phyloP scores from a whole-genome alignment of 2,797 vertebrate species.

The Myiotriccus ornatus region DNA sequence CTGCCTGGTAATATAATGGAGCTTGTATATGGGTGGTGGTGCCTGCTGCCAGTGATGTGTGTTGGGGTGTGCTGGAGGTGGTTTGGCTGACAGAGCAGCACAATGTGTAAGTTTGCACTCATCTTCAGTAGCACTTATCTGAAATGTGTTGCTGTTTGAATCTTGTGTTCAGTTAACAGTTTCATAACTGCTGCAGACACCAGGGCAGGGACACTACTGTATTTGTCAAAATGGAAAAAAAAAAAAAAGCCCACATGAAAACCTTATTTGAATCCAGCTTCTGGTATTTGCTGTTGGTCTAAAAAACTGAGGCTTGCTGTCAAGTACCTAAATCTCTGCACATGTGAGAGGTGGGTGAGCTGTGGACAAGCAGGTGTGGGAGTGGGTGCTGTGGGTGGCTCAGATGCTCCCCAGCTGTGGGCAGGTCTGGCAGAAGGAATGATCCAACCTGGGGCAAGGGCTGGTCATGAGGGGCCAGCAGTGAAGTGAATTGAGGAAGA shows the following conservation, averaged over 20 bases:
- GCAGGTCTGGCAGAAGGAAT: not conserved
- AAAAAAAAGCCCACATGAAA: not conserved
- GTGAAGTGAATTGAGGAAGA: not conserved
- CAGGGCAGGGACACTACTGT: not conserved
- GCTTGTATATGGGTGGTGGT: rapidly evolving
- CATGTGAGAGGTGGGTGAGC: rapidly evolving
- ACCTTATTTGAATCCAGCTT: not conserved
- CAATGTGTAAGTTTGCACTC: not conserved
- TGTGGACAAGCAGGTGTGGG: not conserved
- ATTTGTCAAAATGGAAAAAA: not conserved
- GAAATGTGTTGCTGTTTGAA: not conserved
- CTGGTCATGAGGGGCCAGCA: not conserved
- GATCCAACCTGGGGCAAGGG: not conserved
- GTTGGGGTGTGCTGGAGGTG: not conserved
- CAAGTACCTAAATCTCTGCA: not conserved
- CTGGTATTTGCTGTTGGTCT: not conserved
- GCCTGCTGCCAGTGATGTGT: not conserved
- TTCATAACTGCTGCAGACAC: not conserved
- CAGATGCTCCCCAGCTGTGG: not conserved
- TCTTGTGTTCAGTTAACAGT: not conserved
- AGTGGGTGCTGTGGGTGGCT: not conserved
- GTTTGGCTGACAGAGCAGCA: not conserved
- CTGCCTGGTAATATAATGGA: not conserved
- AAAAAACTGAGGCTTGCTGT: not conserved
- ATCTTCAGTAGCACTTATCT: not conserved